Evolutionary conservation across 1,140 invertebrate species (phyloP).

Genomic region (Bacillus rossius): DNA sequence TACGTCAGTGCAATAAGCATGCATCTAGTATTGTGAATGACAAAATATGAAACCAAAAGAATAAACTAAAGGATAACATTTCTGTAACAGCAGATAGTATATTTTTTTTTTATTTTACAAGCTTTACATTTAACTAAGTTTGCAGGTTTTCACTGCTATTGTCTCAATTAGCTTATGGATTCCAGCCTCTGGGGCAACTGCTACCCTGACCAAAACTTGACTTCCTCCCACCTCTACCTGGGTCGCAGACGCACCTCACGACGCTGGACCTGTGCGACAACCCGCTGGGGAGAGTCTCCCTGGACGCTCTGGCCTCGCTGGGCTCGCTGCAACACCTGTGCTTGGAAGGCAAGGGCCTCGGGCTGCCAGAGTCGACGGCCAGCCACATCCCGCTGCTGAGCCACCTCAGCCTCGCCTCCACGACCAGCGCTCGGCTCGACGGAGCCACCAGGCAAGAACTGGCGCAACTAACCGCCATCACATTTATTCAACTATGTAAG

Average conservation of each 20-base stretch:
- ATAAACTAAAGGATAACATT: too few species aligned
- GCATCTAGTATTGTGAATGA: too few species aligned
- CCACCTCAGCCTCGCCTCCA: not conserved
- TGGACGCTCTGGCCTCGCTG: not conserved
- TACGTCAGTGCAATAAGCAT: too few species aligned
- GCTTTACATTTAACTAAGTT: too few species aligned
- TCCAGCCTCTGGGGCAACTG: too few species aligned
- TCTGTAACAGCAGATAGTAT: too few species aligned
- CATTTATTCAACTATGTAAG: not conserved
- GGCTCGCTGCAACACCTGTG: not conserved
- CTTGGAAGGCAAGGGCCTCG: not conserved
- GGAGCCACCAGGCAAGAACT: not conserved
- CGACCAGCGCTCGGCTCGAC: not conserved
- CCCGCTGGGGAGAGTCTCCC: not conserved
- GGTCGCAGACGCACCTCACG: not conserved
- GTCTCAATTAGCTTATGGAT: too few species aligned
- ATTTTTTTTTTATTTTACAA: too few species aligned
- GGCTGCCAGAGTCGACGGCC: not conserved
- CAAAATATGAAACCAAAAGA: too few species aligned
- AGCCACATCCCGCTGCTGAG: not conserved
- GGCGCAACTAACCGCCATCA: not conserved
- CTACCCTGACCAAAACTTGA: too few species aligned
- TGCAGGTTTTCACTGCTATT: too few species aligned
- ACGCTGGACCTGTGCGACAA: conserved; percentile 2
- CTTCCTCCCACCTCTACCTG: too few species aligned